Evolutionary conservation across 2,797 vertebrate species (phyloP).

Genomic region (Premnoplex brunnescens): DNA sequence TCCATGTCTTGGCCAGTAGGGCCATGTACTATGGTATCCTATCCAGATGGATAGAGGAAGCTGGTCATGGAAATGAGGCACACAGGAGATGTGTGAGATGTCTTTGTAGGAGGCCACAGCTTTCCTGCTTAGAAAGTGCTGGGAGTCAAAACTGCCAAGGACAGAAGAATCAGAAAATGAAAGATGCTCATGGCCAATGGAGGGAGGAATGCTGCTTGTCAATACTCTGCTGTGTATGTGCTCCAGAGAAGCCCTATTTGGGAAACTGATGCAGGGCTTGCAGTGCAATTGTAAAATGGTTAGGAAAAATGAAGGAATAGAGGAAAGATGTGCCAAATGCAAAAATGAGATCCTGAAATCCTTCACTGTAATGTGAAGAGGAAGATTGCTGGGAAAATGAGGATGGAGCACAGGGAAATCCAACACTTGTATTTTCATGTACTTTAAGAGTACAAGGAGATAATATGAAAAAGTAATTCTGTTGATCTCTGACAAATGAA

Average conservation of each 20-base stretch:
- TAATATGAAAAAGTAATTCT: background rate
- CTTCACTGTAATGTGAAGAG: background rate
- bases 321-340: background rate
- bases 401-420: background rate
- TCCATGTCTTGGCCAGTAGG: background rate
- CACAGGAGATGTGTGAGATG: background rate
- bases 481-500: background rate
- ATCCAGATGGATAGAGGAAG: background rate
- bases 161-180: background rate
- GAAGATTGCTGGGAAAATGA: background rate
- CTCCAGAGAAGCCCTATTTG: background rate
- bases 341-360: background rate
- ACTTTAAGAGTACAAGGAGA: background rate
- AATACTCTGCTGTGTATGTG: background rate
- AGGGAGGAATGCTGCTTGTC: background rate
- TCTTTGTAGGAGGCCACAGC: background rate
- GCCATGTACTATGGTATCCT: background rate
- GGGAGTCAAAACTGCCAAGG: background rate
- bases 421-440: background rate
- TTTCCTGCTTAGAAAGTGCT: background rate
- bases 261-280: background rate
- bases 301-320: background rate
- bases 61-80: background rate
- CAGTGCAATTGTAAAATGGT: background rate
- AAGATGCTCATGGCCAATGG: fast-evolving